phyloP scores from a whole-genome alignment of 2,113 vertebrate species.

The Siniperca knerii region DNA sequence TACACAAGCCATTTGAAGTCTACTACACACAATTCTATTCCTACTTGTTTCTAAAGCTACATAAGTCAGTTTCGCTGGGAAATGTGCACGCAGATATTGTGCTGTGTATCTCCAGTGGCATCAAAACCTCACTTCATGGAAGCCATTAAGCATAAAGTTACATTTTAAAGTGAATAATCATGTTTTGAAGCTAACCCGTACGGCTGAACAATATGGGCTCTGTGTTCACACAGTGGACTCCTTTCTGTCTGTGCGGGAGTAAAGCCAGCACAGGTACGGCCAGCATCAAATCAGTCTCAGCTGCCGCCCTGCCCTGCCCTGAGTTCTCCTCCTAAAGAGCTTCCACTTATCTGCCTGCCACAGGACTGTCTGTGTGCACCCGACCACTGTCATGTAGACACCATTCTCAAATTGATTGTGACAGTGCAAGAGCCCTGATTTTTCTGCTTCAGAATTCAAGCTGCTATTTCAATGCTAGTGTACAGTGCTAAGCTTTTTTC shows the following conservation, averaged over 20 bases:
- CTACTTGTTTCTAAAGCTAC: not conserved
- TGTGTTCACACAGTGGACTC: conserved; percentile 75
- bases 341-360: conserved; percentile 84
- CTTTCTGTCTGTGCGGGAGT: conserved; percentile 65
- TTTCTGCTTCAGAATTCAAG: conserved; percentile 69
- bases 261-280: conserved; percentile 77
- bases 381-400: conserved; percentile 75
- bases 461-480: conserved; percentile 58
- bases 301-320: conserved; percentile 68
- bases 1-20: conserved; percentile 24
- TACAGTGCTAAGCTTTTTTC: conserved; percentile 73
- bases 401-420: conserved; percentile 83
- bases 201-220: conserved; percentile 72
- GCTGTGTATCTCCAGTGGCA: conserved; percentile 27
- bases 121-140: conserved; percentile 42
- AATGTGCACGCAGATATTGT: conserved; percentile 23
- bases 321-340: conserved; percentile 80
- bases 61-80: not conserved
- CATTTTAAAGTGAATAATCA: conserved; percentile 73
- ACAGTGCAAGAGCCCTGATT: conserved; percentile 70
- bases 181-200: conserved; percentile 71
- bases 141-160: conserved; percentile 61
- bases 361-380: conserved; percentile 77
- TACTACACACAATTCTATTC: not conserved
- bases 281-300: conserved; percentile 78